Evolutionary conservation across 2,888 invertebrate species (phyloP), one percentile per base, ranked within the genome.

Genomic region (Hirtodrosophila trivittata): DNA sequence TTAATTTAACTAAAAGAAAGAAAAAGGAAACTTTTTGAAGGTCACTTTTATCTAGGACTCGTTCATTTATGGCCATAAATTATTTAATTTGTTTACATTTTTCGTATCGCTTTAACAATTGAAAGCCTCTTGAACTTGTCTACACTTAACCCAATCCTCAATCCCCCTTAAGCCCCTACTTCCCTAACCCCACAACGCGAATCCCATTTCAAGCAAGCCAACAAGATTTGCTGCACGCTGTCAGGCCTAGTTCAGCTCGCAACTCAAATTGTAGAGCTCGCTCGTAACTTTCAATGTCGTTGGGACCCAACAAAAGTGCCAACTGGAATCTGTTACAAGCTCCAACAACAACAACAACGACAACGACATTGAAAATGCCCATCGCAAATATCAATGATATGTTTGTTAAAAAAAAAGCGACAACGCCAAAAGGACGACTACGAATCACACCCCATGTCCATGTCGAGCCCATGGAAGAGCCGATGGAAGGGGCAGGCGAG

Each of bases 361-460:
- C 39, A 63, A 45, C 49, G 47, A 50, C 65, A 66, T 16, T 38
- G 57, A 70, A 60, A 77, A 70, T 62, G 75, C 66, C 72, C 75
- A 57, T 64, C 76, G 55, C 77, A 75, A 85, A 82, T 78, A 78
- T 78, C 83, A 82, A 62, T 85, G 86, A 85, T 85, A 85, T 80
- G 83, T 80, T 85, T 80, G 78, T 82, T 75, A 72, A 80, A 78
- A 80, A 80, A 85, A 76, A 85, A 21, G 18, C 80, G 62, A 82
- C 59, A 68, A 59, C 57, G 56, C 57, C 56, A 51, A 59, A 60
- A 56, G 57, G 41, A 49, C 49, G 45, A 62, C 71, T 50, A 46
- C 60, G 63, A 57, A 33, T 65, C 71, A 46, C 68, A 43, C 33
- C 14, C 46, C 38, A 60, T 60, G 56, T 41, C 39, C 45, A 45